phyloP scores from a whole-genome alignment of 2,888 invertebrate species.

The Macrophya annulata region DNA sequence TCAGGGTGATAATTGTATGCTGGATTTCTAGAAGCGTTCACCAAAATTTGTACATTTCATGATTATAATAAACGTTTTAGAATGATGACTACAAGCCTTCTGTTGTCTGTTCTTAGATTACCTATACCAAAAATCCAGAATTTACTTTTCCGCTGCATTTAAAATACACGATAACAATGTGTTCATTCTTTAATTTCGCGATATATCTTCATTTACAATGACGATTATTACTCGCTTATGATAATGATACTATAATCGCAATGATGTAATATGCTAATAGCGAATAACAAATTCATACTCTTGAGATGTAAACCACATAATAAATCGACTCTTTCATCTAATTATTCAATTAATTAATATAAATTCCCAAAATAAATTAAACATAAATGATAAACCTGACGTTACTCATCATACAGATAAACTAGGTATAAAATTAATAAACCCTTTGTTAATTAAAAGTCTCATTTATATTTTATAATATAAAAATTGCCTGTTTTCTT shows the following conservation, averaged over 20 bases:
- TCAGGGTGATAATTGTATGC: neutral
- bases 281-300: neutral
- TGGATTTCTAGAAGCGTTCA: neutral
- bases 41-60: slow-evolving; percentile 22
- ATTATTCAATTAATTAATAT: neutral
- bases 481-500: neutral
- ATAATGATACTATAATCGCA: neutral
- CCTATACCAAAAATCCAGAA: neutral
- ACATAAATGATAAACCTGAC: neutral
- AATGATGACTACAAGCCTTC: neutral
- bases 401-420: too few relatives aligned
- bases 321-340: neutral
- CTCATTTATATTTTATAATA: neutral
- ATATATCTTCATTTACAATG: neutral
- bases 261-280: neutral
- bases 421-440: too few relatives aligned
- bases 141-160: neutral
- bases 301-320: neutral
- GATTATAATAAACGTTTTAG: slow-evolving; percentile 2
- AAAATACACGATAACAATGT: neutral
- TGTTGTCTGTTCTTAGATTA: neutral
- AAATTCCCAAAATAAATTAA: neutral
- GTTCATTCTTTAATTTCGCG: neutral
- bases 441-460: neutral
- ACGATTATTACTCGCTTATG: neutral